Evolutionary conservation across 2,113 vertebrate species (phyloP).

Genomic region (Takifugu flavidus): DNA sequence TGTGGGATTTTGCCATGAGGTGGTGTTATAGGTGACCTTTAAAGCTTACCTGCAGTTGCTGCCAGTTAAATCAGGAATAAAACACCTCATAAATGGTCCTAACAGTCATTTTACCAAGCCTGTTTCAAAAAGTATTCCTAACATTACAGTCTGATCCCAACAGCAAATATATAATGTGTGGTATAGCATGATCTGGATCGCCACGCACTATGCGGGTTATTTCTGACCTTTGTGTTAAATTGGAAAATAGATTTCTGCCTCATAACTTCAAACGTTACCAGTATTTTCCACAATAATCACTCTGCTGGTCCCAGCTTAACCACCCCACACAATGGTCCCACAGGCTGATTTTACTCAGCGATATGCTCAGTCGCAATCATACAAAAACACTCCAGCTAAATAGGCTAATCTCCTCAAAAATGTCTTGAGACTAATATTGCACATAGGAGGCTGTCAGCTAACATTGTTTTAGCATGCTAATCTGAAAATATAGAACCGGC

Average conservation of each 20-base stretch:
- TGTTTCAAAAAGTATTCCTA: slow-evolving; percentile 5
- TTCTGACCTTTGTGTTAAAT: slow-evolving; percentile 14
- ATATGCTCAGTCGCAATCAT: slow-evolving; percentile 14
- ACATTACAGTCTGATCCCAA: neutral
- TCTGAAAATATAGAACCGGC: slow-evolving; percentile 43
- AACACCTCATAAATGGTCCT: neutral
- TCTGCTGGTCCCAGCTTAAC: slow-evolving; percentile 6
- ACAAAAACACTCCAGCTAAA: slow-evolving; percentile 17
- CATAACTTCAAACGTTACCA: slow-evolving; percentile 1
- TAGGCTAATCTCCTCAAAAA: slow-evolving; percentile 44
- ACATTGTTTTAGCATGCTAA: slow-evolving; percentile 30
- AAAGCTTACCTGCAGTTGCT: neutral
- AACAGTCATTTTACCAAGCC: neutral
- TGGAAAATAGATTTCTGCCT: slow-evolving; percentile 8
- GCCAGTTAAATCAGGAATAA: neutral
- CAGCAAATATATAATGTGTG: neutral
- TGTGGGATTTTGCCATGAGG: neutral
- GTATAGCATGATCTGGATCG: too few relatives aligned
- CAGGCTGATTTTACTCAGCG: slow-evolving; percentile 15
- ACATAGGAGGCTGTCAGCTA: slow-evolving; percentile 24
- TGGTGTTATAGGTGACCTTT: neutral
- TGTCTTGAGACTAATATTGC: slow-evolving; percentile 36
- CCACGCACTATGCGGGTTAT: neutral
- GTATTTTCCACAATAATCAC: neutral
- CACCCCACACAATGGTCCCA: slow-evolving; percentile 17